phyloP scores from a whole-genome alignment of 2,888 invertebrate species.

The Auanema freiburgensis region DNA sequence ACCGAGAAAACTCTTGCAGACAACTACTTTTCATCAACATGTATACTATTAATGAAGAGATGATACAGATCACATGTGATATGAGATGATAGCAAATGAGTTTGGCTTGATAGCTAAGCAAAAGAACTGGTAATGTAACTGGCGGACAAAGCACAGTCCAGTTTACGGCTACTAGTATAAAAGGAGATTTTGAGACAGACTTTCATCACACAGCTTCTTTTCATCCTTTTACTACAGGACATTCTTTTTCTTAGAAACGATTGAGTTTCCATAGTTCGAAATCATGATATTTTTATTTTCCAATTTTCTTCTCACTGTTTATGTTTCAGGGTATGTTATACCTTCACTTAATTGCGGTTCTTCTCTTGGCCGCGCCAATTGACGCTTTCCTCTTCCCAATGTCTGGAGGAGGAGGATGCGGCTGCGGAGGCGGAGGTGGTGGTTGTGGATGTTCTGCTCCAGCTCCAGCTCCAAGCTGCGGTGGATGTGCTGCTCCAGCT shows the following conservation, averaged over 20 bases:
- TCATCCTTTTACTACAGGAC: not conserved
- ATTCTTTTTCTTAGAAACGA: conserved; percentile 14
- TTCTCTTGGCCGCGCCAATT: conserved; percentile 29
- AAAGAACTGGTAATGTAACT: too few species aligned
- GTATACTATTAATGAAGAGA: too few species aligned
- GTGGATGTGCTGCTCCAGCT: too few species aligned
- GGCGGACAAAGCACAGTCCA: conserved; percentile 6
- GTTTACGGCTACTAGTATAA: conserved; percentile 32
- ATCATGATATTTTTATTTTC: conserved; percentile 3
- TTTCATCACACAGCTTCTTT: conserved; percentile 6
- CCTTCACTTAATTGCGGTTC: conserved; percentile 35
- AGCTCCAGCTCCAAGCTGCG: not conserved
- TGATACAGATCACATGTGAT: too few species aligned
- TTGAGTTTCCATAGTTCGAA: not conserved
- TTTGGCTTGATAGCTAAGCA: conserved; percentile 2
- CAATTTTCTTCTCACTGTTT: conserved; percentile 3
- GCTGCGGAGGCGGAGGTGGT: conserved; percentile 11
- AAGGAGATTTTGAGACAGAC: conserved; percentile 19
- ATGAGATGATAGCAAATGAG: not conserved
- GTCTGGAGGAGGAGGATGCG: conserved; percentile 29
- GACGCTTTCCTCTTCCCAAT: conserved; percentile 40
- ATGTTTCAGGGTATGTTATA: conserved; percentile 30
- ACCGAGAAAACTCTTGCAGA: too few species aligned
- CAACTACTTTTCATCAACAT: too few species aligned
- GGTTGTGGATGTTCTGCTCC: too few species aligned